Evolutionary conservation across 2,113 vertebrate species (phyloP), one percentile per base, ranked within the genome.

Genomic region (Vulpes lagopus): DNA sequence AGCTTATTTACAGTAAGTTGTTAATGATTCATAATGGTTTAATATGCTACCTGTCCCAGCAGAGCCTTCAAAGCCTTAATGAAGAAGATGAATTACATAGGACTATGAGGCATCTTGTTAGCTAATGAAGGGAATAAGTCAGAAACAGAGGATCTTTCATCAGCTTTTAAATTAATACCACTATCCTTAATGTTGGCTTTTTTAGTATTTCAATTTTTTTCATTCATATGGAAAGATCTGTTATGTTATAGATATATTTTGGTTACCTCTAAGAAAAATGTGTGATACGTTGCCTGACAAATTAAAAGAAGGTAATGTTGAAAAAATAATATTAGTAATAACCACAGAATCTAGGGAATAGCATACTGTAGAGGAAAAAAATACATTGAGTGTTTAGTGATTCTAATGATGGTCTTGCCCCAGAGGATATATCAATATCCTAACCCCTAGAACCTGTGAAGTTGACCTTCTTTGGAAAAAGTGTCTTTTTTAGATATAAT

Each of bases 21-120:
- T 80, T 96, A 83, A 89, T 60, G 90, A 92, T n/a, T 74, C 69
- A 57, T 83, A 51, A 71, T 43, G 35, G 22, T 55, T 96, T 82
- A 65, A 53, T 55, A 79, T 30, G 43, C 67, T 74, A 85, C 62
- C 59, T 91, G 2, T 23, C 14, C 10, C 71, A 30, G 43, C 7
- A 73, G 55, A 57, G 7, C 15, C 93, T 89, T 92, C 32, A 55
- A 73, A 82, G 32, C 3, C 86, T 86, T 65, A 53, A 82, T 25
- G 25, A 93, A 74, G 59, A 78, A 80, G 51, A 95, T 30, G 51
- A 64, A 89, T 79, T 78, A 2, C 79, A 38, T 19, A 32, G 27
- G 12, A 78, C 35, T 35, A 27, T 4, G 51, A 89, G 25, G 27
- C n/a, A 49, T 65, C 35, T 60, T 78, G 86, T 73, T 53, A 95